phyloP scores from a whole-genome alignment of 1,140 invertebrate genomes.

The Heliconius eleuchia region DNA sequence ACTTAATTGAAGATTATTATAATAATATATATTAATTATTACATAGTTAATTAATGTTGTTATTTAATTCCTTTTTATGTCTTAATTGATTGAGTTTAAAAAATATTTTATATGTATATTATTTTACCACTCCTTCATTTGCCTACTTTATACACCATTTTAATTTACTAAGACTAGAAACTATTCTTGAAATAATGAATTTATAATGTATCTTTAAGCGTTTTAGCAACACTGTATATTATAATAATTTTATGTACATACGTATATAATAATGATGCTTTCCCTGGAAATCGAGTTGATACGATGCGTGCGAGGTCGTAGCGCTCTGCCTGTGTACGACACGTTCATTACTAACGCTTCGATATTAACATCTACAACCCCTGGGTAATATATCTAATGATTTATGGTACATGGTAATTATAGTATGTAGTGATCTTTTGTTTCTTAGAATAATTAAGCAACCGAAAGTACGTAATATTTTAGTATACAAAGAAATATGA shows the following conservation, averaged over 20 bases:
- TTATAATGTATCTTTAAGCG: constrained; percentile 40
- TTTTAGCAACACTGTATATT: constrained; percentile 38
- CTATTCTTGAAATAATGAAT: constrained; percentile 35
- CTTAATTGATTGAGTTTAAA: not conserved
- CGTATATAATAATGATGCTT: constrained; percentile 39
- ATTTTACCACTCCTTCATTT: not conserved
- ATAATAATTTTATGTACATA: constrained; percentile 32
- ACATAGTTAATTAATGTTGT: not conserved
- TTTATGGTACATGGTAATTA: constrained; percentile 32
- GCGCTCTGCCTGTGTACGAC: constrained; percentile 28
- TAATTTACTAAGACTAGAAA: constrained; percentile 26
- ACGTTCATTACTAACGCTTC: constrained; percentile 37
- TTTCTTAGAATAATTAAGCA: constrained; percentile 5
- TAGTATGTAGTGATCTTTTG: constrained; percentile 17
- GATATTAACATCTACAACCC: constrained; percentile 55
- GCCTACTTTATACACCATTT: constrained; percentile 15
- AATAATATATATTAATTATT: too few relatives aligned
- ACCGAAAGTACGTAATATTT: not conserved
- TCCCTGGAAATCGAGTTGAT: constrained; percentile 39
- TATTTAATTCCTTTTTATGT: not conserved
- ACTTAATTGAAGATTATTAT: too few relatives aligned
- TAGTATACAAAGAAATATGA: not conserved
- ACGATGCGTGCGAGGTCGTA: constrained; percentile 37
- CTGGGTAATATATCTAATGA: constrained; percentile 40
- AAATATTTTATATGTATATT: not conserved